These are phyloP conservation scores for Phorcus lineatus DNA, from an alignment of 2,888 invertebrate genomes.

Conservation along the genomic window DNA sequence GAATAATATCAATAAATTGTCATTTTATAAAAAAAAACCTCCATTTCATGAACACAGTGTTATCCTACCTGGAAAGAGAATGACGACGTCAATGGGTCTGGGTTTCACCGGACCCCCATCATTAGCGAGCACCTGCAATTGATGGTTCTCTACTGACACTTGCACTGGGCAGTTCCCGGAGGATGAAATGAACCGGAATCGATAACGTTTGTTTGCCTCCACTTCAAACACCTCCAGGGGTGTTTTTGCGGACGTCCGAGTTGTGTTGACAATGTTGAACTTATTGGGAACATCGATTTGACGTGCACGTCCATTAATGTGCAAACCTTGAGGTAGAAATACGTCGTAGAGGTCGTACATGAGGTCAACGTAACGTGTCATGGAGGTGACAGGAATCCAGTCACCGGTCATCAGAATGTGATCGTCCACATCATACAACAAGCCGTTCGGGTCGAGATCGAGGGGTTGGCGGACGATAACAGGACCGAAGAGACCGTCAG, in stretches of 20 bases:
- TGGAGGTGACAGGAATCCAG: constrained; percentile 88
- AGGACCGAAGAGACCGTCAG: constrained; percentile 54
- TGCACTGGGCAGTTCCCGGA: constrained; percentile 47
- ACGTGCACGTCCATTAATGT: constrained; percentile 49
- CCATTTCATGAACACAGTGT: too few species aligned
- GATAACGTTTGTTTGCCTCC: constrained; percentile 43
- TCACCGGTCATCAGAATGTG: constrained; percentile 90
- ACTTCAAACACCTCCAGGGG: constrained; percentile 55
- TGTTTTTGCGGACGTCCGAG: constrained; percentile 38
- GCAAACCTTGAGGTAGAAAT: constrained; percentile 13
- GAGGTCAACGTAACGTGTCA: constrained; percentile 79
- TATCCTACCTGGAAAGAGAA: constrained; percentile 44
- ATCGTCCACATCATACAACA: constrained; percentile 90
- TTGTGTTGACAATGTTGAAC: constrained; percentile 27
- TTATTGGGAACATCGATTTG: constrained; percentile 36
- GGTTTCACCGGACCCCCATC: constrained; percentile 54
- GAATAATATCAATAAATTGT: too few species aligned
- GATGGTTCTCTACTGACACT: constrained; percentile 52
- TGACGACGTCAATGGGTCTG: constrained; percentile 42
- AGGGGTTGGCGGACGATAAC: constrained; percentile 51
- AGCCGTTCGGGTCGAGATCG: constrained; percentile 30
- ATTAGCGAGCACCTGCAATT: constrained; percentile 48
- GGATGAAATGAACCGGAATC: constrained; percentile 57
- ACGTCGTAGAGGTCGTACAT: constrained; percentile 43
- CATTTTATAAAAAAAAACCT: too few species aligned